A percentile compares a stretch with the other conserved stretches of the same genome.
phyloP scores from a whole-genome alignment of 2,888 invertebrate genomes.

The Doris montereyensis region DNA sequence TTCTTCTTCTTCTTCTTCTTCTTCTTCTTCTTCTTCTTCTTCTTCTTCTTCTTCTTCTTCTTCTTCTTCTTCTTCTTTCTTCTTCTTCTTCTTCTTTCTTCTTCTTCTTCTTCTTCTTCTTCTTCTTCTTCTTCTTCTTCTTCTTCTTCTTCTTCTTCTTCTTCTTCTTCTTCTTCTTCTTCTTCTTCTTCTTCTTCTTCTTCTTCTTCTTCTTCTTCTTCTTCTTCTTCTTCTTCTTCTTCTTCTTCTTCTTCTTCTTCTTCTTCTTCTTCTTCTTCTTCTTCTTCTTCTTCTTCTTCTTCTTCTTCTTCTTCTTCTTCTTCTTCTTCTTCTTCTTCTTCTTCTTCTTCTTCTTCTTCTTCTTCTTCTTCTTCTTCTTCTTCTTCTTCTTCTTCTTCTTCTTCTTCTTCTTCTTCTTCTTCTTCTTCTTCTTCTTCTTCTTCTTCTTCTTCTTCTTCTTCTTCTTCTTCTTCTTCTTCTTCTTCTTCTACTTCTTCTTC shows the following conservation, averaged over 20 bases:
- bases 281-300: background rate
- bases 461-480: conserved; percentile 24
- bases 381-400: background rate
- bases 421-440: background rate
- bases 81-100: conserved; percentile 14
- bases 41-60: background rate
- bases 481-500: conserved; percentile 16
- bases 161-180: conserved; percentile 18
- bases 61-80: conserved; percentile 11
- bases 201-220: conserved; percentile 2
- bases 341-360: background rate
- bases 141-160: background rate
- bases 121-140: conserved; percentile 16
- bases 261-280: background rate
- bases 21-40: background rate
- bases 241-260: background rate
- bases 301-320: background rate
- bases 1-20: background rate
- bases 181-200: background rate
- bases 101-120: conserved; percentile 4
- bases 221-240: background rate
- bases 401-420: background rate
- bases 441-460: conserved; percentile 8
- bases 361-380: background rate
- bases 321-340: background rate